Evolutionary conservation across 2,888 invertebrate genomes (phyloP).

Genomic region (Hydraecia micacea): DNA sequence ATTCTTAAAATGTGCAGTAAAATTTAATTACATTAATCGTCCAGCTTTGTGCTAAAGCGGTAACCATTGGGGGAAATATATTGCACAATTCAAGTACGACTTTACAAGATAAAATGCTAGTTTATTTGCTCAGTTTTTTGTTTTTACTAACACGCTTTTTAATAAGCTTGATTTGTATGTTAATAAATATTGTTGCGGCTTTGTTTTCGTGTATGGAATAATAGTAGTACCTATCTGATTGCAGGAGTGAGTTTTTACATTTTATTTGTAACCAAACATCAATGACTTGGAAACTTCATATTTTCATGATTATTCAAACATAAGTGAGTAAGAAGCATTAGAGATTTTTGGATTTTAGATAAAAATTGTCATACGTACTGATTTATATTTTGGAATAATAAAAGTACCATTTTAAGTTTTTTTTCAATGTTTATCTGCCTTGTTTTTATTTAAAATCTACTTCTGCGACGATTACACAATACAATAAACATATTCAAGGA

Average conservation of each 20-base stretch:
- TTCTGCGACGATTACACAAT: background rate
- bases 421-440: background rate
- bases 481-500: background rate
- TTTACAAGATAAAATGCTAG: conserved; percentile 52
- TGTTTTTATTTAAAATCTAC: background rate
- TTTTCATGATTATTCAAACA: background rate
- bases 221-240: background rate
- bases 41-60: conserved; percentile 56
- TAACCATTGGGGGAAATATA: conserved; percentile 59
- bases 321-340: background rate
- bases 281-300: no score
- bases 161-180: conserved; percentile 25
- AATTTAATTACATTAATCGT: conserved; percentile 64
- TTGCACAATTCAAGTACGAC: conserved; percentile 56
- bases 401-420: background rate
- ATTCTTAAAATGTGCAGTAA: conserved; percentile 60
- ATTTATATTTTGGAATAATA: background rate
- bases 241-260: background rate
- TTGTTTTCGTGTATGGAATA: background rate
- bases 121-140: conserved; percentile 36
- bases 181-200: background rate
- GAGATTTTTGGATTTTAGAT: background rate
- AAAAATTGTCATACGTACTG: background rate
- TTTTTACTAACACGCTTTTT: conserved; percentile 30
- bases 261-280: background rate